Evolutionary conservation across 2,888 invertebrate genomes (phyloP).

Genomic region (Auanema freiburgensis): DNA sequence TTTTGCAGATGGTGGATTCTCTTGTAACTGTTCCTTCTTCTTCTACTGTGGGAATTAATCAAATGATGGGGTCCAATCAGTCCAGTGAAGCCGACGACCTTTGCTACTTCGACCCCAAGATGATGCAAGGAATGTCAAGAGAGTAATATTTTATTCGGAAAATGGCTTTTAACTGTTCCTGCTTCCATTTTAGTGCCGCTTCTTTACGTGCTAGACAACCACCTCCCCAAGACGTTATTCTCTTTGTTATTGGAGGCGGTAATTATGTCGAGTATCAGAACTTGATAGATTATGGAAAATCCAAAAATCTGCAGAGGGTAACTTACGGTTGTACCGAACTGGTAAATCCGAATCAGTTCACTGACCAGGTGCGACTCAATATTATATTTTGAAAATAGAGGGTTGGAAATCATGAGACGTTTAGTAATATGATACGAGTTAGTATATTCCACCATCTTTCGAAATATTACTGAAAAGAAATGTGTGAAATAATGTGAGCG

Average conservation of each 20-base stretch:
- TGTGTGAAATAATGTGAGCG: no score
- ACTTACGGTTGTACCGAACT: constrained; percentile 93
- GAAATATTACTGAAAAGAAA: no score
- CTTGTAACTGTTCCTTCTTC: constrained; percentile 51
- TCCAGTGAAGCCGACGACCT: constrained; percentile 81
- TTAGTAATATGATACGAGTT: no score
- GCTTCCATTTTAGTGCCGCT: constrained; percentile 13
- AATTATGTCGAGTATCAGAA: constrained; percentile 99
- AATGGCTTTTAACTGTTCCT: background rate
- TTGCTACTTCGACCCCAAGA: constrained; percentile 91
- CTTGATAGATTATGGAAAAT: constrained; percentile 71
- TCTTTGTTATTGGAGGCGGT: constrained; percentile 72
- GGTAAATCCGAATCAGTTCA: constrained; percentile 88
- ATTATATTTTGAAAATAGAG: background rate
- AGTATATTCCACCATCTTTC: no score
- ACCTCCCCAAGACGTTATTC: constrained; percentile 65
- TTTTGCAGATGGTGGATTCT: constrained; percentile 52
- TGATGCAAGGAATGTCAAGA: constrained; percentile 72
- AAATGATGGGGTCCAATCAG: constrained; percentile 83
- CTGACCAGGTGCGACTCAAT: constrained; percentile 74
- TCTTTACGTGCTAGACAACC: constrained; percentile 41
- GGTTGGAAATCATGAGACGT: no score
- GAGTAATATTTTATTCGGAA: constrained; percentile 39
- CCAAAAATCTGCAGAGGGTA: constrained; percentile 72
- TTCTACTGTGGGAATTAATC: constrained; percentile 64